Evolutionary conservation across 2,888 invertebrate species (phyloP), one percentile per base, ranked within the genome.

Genomic region (Ptychoptera albimana): DNA sequence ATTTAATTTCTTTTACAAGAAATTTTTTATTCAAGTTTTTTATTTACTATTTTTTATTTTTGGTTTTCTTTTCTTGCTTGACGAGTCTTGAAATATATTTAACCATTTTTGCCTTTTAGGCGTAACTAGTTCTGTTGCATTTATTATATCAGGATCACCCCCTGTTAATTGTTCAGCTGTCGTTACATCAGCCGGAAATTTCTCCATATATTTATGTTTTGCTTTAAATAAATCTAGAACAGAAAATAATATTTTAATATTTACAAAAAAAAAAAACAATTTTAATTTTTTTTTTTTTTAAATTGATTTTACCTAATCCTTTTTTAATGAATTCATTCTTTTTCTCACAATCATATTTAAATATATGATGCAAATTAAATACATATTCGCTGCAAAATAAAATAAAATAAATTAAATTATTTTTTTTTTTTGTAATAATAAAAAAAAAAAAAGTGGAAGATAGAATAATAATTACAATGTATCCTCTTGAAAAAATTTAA

Each of bases 401-500:
- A 51, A 48, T 46, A 48, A 45, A 49, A 46, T 39, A n/a, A n/a
- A 37, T 14, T 39, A 48, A 34, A 45, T 42, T 23, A 8, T 13
- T 31, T 15, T 42, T n/a, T 39, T 11, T 39, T 45, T 43, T 30
- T 44, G 12, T 45, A 37, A 31, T 43, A 7, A 16, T 45, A 31
- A 32, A 57, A 51, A 51, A 48, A 45, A 48, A 45, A 49, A 46
- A 40, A n/a, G n/a, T 34, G 13, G 36, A 48, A 3, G 23, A 23
- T 23, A 23, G n/a, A 23, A 23, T 23, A 23, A 39, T 40, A 73
- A 83, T 79, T 73, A 88, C 88, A 75, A 87, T 49, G 76, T 71
- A 57, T 80, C 79, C 66, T 88, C 88, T 60, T 83, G 78, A 63
- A 87, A 87, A 66, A 87, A 88, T 60, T 83, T 82, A 41, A 88